These are phyloP conservation scores for Picathartes gymnocephalus DNA, from an alignment of 2,113 vertebrate genomes.

Conservation along the genomic window DNA sequence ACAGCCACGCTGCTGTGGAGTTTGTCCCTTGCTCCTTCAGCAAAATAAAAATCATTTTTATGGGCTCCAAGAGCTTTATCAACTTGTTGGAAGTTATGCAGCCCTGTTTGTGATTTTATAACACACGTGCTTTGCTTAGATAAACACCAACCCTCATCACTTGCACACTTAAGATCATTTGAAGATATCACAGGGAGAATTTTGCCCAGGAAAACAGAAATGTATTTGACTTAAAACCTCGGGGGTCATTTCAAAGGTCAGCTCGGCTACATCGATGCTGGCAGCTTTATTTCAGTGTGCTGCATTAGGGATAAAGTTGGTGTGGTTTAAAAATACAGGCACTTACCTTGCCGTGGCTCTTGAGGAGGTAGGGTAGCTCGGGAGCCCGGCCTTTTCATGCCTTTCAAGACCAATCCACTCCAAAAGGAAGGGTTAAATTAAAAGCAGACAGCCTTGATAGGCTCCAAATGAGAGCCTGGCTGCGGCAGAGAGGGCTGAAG, in stretches of 20 bases:
- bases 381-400: conserved; percentile 30
- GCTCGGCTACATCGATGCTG: background rate
- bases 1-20: background rate
- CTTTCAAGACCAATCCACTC: conserved; percentile 50
- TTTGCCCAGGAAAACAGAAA: background rate
- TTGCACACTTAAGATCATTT: background rate
- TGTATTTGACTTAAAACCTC: background rate
- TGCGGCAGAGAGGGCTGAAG: conserved; percentile 52
- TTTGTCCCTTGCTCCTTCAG: background rate
- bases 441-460: conserved; percentile 23
- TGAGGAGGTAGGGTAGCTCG: conserved; percentile 10
- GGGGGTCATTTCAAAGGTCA: background rate
- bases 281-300: background rate
- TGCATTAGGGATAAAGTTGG: conserved; percentile 26
- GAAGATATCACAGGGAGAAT: background rate
- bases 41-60: background rate
- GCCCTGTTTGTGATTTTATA: background rate
- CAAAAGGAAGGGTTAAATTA: conserved; percentile 58
- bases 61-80: background rate
- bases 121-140: background rate
- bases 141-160: background rate
- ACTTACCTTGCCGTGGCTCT: conserved; percentile 21
- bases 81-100: background rate
- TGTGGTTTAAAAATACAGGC: conserved; percentile 4
- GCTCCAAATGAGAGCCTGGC: conserved; percentile 38